phyloP scores from a whole-genome alignment of 1,140 invertebrate species.

The Solen grandis region DNA sequence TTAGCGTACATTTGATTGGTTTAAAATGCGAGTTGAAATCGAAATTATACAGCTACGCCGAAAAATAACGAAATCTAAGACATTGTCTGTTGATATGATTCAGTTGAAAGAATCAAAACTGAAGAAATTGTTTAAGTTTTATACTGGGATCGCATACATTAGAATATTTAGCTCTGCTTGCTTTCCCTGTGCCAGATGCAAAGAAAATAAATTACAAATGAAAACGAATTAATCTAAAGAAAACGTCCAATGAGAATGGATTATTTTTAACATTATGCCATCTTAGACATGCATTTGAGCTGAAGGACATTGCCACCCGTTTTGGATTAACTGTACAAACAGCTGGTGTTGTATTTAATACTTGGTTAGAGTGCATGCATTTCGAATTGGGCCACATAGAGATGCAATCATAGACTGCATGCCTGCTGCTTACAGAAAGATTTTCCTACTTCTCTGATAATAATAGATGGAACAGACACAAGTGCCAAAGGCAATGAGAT shows the following conservation, averaged over 20 bases:
- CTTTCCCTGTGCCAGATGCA: conserved; percentile 13
- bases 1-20: too few relatives aligned
- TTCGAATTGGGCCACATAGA: conserved; percentile 47
- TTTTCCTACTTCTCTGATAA: conserved; percentile 39
- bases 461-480: conserved; percentile 59
- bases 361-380: conserved; percentile 57
- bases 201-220: conserved; percentile 51
- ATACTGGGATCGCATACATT: conserved; percentile 34
- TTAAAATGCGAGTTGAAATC: too few relatives aligned
- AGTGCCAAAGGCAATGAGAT: conserved; percentile 12
- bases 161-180: conserved; percentile 18
- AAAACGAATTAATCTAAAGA: conserved; percentile 1
- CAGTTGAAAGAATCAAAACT: not conserved
- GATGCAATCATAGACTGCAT: conserved; percentile 36
- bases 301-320: too few relatives aligned
- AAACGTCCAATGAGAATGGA: not conserved
- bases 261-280: too few relatives aligned
- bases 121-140: conserved; percentile 21
- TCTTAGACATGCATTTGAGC: too few relatives aligned
- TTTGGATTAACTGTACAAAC: too few relatives aligned
- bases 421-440: conserved; percentile 44
- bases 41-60: too few relatives aligned
- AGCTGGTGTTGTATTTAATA: conserved; percentile 21
- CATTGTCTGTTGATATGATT: not conserved
- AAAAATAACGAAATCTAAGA: too few relatives aligned